Conservation (phyloP, 2,888 invertebrate species). For the Cryptops parisi region DNA sequence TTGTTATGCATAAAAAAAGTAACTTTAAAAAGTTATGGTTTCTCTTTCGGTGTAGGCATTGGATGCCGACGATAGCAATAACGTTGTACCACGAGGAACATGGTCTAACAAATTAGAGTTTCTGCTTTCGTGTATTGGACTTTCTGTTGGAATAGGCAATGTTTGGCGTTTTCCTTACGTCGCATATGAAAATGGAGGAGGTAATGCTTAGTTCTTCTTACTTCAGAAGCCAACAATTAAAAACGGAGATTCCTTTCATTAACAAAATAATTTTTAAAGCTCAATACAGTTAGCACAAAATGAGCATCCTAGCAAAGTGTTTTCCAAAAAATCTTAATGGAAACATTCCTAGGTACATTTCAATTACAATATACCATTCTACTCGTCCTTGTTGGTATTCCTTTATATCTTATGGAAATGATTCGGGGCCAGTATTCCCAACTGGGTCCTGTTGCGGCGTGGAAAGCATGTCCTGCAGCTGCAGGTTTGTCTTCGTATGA, state of each 20-base stretch:
- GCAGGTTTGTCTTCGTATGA: conserved; percentile 2
- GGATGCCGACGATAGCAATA: too few relatives aligned
- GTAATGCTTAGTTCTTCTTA: too few relatives aligned
- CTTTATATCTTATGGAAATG: conserved; percentile 63
- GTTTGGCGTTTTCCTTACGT: conserved; percentile 8
- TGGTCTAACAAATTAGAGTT: conserved; percentile 7
- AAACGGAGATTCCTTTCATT: too few relatives aligned
- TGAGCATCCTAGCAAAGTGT: too few relatives aligned
- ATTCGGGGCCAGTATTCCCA: conserved; percentile 65
- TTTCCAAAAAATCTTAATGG: too few relatives aligned
- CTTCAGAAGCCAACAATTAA: too few relatives aligned
- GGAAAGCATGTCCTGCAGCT: conserved; percentile 41
- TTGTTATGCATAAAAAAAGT: too few relatives aligned
- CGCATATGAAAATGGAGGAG: conserved; percentile 9
- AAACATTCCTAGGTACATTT: conserved; percentile 6
- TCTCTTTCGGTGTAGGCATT: too few relatives aligned
- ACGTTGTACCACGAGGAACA: background rate
- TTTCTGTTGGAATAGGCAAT: conserved; percentile 10
- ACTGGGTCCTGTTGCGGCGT: conserved; percentile 61
- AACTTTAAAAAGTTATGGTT: too few relatives aligned
- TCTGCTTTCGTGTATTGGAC: conserved; percentile 6
- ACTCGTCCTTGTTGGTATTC: conserved; percentile 41
- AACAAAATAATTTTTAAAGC: background rate
- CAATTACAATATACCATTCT: conserved; percentile 12
- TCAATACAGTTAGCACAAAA: too few relatives aligned